Evolutionary conservation across 2,797 vertebrate genomes (phyloP).

Genomic region (Pogoniulus pusillus): DNA sequence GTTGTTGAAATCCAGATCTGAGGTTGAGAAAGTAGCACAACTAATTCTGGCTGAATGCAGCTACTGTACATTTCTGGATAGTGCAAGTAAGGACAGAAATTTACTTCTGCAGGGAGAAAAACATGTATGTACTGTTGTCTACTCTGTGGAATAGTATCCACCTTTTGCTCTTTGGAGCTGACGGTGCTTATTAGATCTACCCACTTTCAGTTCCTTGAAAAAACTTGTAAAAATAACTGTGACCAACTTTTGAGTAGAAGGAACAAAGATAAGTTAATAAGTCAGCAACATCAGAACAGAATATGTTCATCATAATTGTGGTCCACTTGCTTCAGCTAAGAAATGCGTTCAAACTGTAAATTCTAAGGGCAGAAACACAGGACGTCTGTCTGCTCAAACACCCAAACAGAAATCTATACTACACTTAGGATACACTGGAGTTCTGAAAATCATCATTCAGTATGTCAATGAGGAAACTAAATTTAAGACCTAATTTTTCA

Average conservation of each 20-base stretch:
- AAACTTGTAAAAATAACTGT: background rate
- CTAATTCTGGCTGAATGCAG: background rate
- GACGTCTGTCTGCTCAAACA: background rate
- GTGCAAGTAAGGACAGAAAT: background rate
- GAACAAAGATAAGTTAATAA: background rate
- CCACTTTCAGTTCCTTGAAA: background rate
- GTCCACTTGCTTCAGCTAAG: background rate
- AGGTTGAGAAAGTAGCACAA: background rate
- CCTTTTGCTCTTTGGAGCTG: background rate
- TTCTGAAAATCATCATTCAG: background rate
- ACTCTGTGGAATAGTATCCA: background rate
- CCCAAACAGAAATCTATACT: background rate
- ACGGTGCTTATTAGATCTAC: background rate
- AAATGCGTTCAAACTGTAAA: background rate
- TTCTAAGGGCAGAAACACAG: background rate
- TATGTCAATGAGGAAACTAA: background rate
- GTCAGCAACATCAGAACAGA: background rate
- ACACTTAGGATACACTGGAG: background rate
- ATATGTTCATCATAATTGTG: background rate
- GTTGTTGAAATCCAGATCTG: background rate
- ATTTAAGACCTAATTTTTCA: constrained; percentile 9
- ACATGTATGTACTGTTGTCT: background rate
- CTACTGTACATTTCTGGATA: background rate
- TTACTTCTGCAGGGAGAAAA: background rate
- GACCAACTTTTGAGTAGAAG: background rate